Evolutionary conservation across 2,113 vertebrate genomes (phyloP).

Genomic region (Todiramphus saurophagus): DNA sequence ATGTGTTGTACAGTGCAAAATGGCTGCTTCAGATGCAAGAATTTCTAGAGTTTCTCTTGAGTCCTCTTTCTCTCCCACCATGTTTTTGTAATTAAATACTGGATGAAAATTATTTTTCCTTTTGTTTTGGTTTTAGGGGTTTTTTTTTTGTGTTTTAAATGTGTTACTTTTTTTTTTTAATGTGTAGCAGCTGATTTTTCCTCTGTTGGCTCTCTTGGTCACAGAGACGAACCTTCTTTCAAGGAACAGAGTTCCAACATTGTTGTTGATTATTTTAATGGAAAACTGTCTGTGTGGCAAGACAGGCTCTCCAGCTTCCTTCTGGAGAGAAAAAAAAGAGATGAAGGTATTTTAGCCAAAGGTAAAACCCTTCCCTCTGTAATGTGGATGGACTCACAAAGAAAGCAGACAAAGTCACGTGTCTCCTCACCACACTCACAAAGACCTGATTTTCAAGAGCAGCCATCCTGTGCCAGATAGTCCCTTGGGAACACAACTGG

Average conservation of each 20-base stretch:
- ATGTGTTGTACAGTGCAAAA: background rate
- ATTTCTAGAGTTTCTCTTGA: background rate
- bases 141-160: conserved; percentile 1
- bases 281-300: conserved; percentile 25
- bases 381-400: background rate
- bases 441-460: background rate
- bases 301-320: background rate
- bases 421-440: rapidly evolving
- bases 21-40: background rate
- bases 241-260: conserved; percentile 46
- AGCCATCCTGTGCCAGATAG: background rate
- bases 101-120: conserved; percentile 19
- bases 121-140: background rate
- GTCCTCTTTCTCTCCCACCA: conserved; percentile 10
- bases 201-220: background rate
- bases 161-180: conserved; percentile 46
- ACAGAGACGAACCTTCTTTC: conserved; percentile 44
- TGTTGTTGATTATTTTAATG: conserved; percentile 56
- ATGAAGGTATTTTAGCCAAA: background rate
- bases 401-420: background rate
- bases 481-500: background rate
- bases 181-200: conserved; percentile 54
- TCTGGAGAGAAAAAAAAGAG: background rate
- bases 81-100: conserved; percentile 58
- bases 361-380: background rate